Evolutionary conservation across 2,888 invertebrate genomes (phyloP).

Genomic region (Bombyx huttoni): DNA sequence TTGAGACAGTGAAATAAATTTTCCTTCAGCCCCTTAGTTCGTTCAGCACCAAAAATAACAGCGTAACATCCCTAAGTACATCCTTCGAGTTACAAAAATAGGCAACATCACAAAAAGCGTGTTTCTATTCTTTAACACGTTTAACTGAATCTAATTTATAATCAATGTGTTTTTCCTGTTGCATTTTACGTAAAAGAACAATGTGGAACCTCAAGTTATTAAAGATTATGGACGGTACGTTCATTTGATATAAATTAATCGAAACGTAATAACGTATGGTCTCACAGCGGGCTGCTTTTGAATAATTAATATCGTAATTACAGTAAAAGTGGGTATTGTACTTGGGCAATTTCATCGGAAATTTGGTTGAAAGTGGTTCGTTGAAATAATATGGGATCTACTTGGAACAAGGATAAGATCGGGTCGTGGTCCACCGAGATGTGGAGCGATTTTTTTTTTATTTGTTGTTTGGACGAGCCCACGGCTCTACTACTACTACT

Average conservation of each 20-base stretch:
- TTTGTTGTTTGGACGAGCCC: too few species aligned
- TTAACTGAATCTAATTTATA: not conserved
- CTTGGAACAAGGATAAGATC: too few species aligned
- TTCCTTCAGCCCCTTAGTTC: too few species aligned
- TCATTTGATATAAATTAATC: not conserved
- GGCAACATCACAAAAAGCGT: not conserved
- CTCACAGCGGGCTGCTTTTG: slow-evolving; percentile 34
- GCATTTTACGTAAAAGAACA: not conserved
- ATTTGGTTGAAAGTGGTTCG: not conserved
- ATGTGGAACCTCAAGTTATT: not conserved
- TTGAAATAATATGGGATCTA: too few species aligned
- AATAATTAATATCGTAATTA: slow-evolving; percentile 39
- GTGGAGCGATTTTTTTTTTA: too few species aligned
- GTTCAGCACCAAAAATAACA: too few species aligned
- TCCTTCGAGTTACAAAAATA: not conserved
- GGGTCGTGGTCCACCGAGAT: too few species aligned
- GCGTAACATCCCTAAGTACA: too few species aligned
- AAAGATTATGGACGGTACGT: not conserved
- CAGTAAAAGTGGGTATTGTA: slow-evolving; percentile 34
- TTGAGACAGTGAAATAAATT: too few species aligned
- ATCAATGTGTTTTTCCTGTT: not conserved
- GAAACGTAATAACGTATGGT: slow-evolving; percentile 11
- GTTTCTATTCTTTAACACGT: not conserved
- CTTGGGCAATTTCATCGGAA: slow-evolving; percentile 2
- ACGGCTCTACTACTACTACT: too few species aligned